A percentile compares a stretch with the other conserved stretches of the same genome.
Evolutionary conservation across 23 tunicate genomes (phyloP).

Genomic region (Corella eumyota): DNA sequence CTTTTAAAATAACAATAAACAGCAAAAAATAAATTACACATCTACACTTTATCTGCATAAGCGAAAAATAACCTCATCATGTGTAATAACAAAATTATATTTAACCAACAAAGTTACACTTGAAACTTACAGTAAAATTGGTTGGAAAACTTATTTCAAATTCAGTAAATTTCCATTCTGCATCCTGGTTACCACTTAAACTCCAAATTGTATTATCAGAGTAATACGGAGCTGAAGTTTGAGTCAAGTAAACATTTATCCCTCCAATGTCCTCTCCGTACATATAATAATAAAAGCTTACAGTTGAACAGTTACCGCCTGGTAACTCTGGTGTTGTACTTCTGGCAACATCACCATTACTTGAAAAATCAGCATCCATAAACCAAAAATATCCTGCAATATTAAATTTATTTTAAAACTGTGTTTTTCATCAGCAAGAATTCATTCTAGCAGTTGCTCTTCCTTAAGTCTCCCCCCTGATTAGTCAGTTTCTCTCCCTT

Average conservation of each 20-base stretch:
- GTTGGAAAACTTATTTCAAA: slow-evolving; percentile 36
- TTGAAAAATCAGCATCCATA: slow-evolving; percentile 32
- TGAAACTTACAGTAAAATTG: slow-evolving; percentile 27
- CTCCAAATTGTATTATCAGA: slow-evolving; percentile 73
- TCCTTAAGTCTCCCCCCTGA: no score
- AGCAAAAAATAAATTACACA: no score
- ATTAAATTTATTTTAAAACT: no score
- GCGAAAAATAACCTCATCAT: no score
- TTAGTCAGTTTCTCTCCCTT: no score
- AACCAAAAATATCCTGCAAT: slow-evolving; percentile 45
- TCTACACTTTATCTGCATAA: not conserved
- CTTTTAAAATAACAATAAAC: no score
- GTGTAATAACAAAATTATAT: no score
- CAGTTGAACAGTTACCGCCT: slow-evolving; percentile 22
- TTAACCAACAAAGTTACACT: no score
- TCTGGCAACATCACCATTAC: slow-evolving; percentile 40
- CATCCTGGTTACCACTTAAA: slow-evolving; percentile 37
- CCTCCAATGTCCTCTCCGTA: slow-evolving; percentile 66
- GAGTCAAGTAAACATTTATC: slow-evolving; percentile 40
- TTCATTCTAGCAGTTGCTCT: no score
- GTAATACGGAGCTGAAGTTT: slow-evolving; percentile 16
- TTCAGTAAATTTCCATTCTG: slow-evolving; percentile 35
- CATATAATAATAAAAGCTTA: slow-evolving; percentile 41
- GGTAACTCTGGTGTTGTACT: slow-evolving; percentile 9
- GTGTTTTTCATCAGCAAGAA: no score